Evolutionary conservation across 1,140 invertebrate genomes (phyloP).

Genomic region (Drosophila nannoptera): DNA sequence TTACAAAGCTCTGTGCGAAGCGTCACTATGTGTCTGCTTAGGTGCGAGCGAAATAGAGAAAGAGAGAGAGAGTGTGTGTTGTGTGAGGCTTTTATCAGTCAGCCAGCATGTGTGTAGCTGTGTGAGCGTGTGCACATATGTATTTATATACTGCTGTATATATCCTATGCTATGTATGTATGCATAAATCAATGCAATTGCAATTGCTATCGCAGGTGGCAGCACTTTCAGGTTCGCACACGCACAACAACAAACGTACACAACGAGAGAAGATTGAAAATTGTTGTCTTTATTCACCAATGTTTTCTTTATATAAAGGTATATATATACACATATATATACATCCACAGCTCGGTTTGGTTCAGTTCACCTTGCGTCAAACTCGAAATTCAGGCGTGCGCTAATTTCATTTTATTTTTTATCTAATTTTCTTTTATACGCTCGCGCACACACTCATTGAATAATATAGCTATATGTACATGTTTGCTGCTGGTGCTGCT

Average conservation of each 20-base stretch:
- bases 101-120: slow-evolving; percentile 29
- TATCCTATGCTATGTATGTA: slow-evolving; percentile 36
- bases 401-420: slow-evolving; percentile 71
- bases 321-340: neutral
- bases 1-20: slow-evolving; percentile 53
- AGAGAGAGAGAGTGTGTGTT: slow-evolving; percentile 1
- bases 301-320: neutral
- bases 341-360: slow-evolving; percentile 37
- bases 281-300: slow-evolving; percentile 33
- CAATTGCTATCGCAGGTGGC: slow-evolving; percentile 43
- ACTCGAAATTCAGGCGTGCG: slow-evolving; percentile 75
- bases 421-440: slow-evolving; percentile 69
- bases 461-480: slow-evolving; percentile 54
- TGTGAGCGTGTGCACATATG: slow-evolving; percentile 13
- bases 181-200: slow-evolving; percentile 72
- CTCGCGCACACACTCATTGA: slow-evolving; percentile 68
- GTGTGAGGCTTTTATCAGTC: slow-evolving; percentile 54
- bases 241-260: slow-evolving; percentile 54
- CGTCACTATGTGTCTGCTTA: slow-evolving; percentile 19
- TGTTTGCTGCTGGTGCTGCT: slow-evolving; percentile 36
- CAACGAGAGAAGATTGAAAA: slow-evolving; percentile 63
- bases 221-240: slow-evolving; percentile 45
- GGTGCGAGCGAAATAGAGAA: slow-evolving; percentile 6
- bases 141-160: slow-evolving; percentile 30
- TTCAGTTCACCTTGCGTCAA: slow-evolving; percentile 69